A percentile compares a stretch with the other conserved stretches of the same genome.
These are phyloP conservation scores for Conistra vaccinii DNA, from an alignment of 2,888 invertebrate genomes.

Conservation along the genomic window DNA sequence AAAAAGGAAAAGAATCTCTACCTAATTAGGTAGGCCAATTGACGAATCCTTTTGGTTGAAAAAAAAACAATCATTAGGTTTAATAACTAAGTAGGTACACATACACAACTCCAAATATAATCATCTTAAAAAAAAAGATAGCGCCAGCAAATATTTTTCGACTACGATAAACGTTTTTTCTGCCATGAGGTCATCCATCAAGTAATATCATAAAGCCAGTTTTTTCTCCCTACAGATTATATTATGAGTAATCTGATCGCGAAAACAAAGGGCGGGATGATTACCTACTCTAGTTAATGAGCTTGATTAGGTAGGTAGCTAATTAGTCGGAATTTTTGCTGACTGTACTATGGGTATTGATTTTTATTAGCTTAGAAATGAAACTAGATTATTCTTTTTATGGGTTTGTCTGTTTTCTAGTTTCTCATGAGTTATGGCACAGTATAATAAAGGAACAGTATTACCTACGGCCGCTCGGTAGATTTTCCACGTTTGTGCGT, in stretches of 20 bases:
- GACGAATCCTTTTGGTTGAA: neutral
- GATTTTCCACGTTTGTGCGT: too few relatives aligned
- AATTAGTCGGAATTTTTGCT: constrained; percentile 42
- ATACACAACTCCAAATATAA: neutral
- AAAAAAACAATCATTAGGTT: neutral
- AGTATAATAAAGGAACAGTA: too few relatives aligned
- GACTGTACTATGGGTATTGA: constrained; percentile 11
- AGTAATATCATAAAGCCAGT: constrained; percentile 36
- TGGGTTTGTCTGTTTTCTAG: too few relatives aligned
- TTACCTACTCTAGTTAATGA: constrained; percentile 58
- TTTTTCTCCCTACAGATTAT: constrained; percentile 47
- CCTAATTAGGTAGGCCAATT: neutral
- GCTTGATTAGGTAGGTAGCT: constrained; percentile 42
- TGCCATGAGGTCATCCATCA: constrained; percentile 46
- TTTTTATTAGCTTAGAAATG: neutral
- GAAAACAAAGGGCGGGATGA: constrained; percentile 52
- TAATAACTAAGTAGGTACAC: neutral
- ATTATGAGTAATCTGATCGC: constrained; percentile 57
- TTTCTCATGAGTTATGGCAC: too few relatives aligned
- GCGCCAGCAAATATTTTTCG: constrained; percentile 21
- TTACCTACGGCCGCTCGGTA: too few relatives aligned
- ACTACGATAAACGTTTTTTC: constrained; percentile 28
- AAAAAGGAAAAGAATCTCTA: neutral
- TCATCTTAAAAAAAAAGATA: constrained; percentile 12
- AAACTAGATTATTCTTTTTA: neutral